These are phyloP conservation scores for Rhagoletis pomonella DNA, from an alignment of 1,140 invertebrate species.

Conservation along the genomic window DNA sequence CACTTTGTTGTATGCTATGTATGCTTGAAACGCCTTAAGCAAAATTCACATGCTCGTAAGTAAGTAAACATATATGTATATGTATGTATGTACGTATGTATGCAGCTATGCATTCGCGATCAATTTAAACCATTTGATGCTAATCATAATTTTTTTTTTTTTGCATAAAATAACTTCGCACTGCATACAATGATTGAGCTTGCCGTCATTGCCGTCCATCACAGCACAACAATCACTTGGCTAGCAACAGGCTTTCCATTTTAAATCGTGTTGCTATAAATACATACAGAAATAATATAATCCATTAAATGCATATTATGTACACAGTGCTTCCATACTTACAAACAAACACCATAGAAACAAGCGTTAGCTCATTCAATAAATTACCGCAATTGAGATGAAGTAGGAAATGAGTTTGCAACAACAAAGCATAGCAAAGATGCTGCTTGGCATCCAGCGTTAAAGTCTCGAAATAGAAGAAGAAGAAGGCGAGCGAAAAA, in stretches of 20 bases:
- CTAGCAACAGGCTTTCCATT: background rate
- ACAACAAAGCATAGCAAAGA: background rate
- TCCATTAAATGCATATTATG: background rate
- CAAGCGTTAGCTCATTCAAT: background rate
- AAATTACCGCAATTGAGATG: constrained; percentile 42
- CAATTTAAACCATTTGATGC: constrained; percentile 6
- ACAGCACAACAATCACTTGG: constrained; percentile 1
- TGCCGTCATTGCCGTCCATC: background rate
- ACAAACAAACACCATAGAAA: background rate
- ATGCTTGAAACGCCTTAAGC: background rate
- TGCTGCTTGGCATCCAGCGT: background rate
- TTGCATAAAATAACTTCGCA: background rate
- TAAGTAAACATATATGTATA: background rate
- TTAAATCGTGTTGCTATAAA: background rate
- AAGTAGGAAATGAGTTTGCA: constrained; percentile 20
- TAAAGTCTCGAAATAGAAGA: background rate
- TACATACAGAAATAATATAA: background rate
- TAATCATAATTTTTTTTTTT: constrained; percentile 35
- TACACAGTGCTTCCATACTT: background rate
- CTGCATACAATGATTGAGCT: background rate
- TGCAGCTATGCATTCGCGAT: background rate
- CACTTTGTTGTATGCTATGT: background rate
- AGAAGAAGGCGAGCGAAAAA: background rate
- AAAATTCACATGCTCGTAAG: background rate
- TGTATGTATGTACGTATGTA: background rate